Base-by-base conservation (phyloP, 2,797 vertebrate species). In the Novumbra hubbsi region DNA sequence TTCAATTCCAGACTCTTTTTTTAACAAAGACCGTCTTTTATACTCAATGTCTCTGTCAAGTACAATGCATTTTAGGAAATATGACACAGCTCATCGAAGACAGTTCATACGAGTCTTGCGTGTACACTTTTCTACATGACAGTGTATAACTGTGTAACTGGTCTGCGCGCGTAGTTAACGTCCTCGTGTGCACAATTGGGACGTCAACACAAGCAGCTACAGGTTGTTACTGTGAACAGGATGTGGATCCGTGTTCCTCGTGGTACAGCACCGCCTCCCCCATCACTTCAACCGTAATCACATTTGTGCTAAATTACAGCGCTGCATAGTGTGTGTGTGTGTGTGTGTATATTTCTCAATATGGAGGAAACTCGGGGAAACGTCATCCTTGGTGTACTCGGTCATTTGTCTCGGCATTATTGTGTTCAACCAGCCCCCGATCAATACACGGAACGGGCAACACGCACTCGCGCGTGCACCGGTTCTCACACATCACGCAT, bases 321-420 rank as follows among this genome's bases (percentile, higher is more conserved):
- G 78, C 74, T 82, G 74, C 76, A 76, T 74, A 71, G 80, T 77
- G 76, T 34, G 38, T 76, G 80, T n/a, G 73, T n/a, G 32, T 62
- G 52, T 62, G 71, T 70, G n/a, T 34, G 57, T 72, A 79, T 76
- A 78, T 72, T 80, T 82, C 76, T 77, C 81, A 85, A 84, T 62
- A 73, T 80, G 62, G 81, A 71, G 75, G 82, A 81, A 84, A 84
- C 73, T 80, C 75, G 88, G 86, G 70, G 67, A 76, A 78, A 38
- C 85, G 88, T 87, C 90, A 83, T 84, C 49, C 86, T 80, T 74
- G 14, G 74, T 90, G 84, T 66, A 86, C 84, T 81, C 70, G 76
- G 87, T 85, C 87, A 84, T 93, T 90, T 87, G 84, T 93, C 91
- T 91, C 28, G 34, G 55, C 77, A 84, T 85, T 87, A 90, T 90